These are phyloP conservation scores for Drymodes brunneopygia DNA, from an alignment of 2,113 vertebrate genomes.

Conservation along the genomic window DNA sequence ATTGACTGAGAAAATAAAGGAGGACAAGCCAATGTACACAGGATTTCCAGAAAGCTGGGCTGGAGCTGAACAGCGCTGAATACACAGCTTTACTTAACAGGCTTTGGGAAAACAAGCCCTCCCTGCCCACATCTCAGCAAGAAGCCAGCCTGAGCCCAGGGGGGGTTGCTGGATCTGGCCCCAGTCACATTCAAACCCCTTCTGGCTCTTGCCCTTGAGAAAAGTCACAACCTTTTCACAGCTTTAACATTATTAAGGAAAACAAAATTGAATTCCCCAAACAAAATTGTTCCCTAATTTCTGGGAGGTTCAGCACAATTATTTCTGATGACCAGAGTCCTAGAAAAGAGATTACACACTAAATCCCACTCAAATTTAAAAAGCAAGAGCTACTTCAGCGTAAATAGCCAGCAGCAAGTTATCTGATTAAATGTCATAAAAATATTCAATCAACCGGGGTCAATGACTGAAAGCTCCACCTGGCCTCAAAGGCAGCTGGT, in stretches of 20 bases:
- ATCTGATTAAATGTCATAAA: not conserved
- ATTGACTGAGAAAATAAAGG: not conserved
- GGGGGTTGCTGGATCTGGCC: not conserved
- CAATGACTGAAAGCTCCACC: not conserved
- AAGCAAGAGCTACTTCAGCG: not conserved
- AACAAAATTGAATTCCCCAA: not conserved
- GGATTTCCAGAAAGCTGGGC: slow-evolving; percentile 27
- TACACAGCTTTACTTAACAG: not conserved
- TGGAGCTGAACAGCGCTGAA: not conserved
- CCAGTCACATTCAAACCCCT: not conserved
- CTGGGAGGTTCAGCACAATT: not conserved
- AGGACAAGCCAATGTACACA: not conserved
- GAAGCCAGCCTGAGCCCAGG: not conserved
- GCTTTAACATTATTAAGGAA: not conserved
- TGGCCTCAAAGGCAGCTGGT: not conserved
- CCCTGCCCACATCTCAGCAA: not conserved
- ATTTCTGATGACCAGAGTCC: not conserved
- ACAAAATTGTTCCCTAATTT: not conserved
- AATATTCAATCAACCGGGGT: not conserved
- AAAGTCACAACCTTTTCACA: not conserved
- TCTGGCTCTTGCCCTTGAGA: not conserved
- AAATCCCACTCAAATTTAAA: not conserved
- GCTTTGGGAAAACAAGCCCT: not conserved
- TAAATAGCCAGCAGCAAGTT: not conserved
- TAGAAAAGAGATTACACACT: not conserved